Conservation (phyloP, 2,113 vertebrate genomes). For the Tachuris rubrigastra region DNA sequence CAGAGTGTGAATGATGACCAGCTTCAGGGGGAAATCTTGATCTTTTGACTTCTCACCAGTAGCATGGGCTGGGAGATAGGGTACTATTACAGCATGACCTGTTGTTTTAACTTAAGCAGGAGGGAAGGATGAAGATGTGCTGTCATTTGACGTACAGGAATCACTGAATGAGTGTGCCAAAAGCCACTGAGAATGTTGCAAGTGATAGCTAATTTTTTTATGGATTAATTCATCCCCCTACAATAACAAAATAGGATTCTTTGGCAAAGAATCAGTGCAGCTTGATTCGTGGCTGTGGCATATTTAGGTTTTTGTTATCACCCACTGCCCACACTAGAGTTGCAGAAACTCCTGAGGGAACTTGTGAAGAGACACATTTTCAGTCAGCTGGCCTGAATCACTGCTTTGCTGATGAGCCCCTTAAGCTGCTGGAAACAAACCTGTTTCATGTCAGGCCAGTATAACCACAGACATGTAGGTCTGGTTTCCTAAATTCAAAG, state of each 20-base stretch:
- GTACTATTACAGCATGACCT: background rate
- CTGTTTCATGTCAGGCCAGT: background rate
- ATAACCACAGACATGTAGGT: background rate
- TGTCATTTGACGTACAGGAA: background rate
- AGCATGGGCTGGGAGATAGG: background rate
- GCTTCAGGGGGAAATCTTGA: background rate
- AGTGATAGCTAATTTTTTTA: background rate
- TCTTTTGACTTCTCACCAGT: background rate
- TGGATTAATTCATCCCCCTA: background rate
- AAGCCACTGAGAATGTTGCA: background rate
- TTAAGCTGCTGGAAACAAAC: background rate
- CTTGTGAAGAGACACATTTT: background rate
- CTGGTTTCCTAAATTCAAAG: background rate
- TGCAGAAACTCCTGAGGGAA: background rate
- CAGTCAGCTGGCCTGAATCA: background rate
- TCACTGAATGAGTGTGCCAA: background rate
- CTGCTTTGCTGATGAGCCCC: background rate
- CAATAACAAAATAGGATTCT: background rate
- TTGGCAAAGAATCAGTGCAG: background rate
- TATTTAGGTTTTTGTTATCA: constrained; percentile 37
- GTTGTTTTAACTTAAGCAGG: background rate
- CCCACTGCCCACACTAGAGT: background rate
- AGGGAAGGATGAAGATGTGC: background rate
- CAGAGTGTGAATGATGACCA: background rate
- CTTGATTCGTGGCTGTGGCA: background rate